Percentiles rank a stretch among this genome's conserved stretches.
Evolutionary conservation across 2,888 invertebrate genomes (phyloP).

Genomic region (Taphrorychus bicolor): DNA sequence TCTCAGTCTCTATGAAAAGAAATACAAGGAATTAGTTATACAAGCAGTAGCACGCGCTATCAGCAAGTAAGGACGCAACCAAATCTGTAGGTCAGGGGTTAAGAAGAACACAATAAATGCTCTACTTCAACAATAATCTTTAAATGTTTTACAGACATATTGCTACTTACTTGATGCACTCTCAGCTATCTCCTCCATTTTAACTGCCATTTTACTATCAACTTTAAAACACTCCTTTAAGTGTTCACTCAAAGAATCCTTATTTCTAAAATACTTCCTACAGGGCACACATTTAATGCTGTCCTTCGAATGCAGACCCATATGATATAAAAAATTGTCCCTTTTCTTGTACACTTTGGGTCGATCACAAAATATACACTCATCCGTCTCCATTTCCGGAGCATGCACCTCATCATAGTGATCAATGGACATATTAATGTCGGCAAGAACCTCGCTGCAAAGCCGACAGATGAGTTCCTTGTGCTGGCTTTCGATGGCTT

Average conservation of each 20-base stretch:
- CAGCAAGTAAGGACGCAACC: too few species aligned
- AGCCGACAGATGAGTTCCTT: slow-evolving; percentile 30
- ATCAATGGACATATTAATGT: slow-evolving; percentile 31
- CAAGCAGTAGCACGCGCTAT: too few species aligned
- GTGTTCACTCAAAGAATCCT: slow-evolving; percentile 17
- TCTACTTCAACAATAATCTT: background rate
- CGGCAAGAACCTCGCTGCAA: slow-evolving; percentile 19
- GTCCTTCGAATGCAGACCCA: slow-evolving; percentile 35
- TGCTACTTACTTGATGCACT: background rate
- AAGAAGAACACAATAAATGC: too few species aligned
- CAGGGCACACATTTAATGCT: slow-evolving; percentile 38
- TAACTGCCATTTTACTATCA: background rate
- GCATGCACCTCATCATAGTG: slow-evolving; percentile 37
- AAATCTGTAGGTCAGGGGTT: too few species aligned
- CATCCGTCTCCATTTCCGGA: slow-evolving; percentile 22
- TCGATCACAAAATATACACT: slow-evolving; percentile 33
- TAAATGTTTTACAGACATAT: background rate
- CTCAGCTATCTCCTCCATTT: background rate
- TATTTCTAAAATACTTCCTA: slow-evolving; percentile 31
- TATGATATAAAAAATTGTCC: slow-evolving; percentile 33
- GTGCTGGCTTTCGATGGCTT: slow-evolving; percentile 29
- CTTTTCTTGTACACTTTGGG: slow-evolving; percentile 32
- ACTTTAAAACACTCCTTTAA: slow-evolving; percentile 34
- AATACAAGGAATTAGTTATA: slow-evolving; percentile 14
- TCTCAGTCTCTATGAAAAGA: background rate